These are phyloP conservation scores for Caenorhabditis briggsae DNA, from an alignment of 1,140 invertebrate species.

Conservation along the genomic window DNA sequence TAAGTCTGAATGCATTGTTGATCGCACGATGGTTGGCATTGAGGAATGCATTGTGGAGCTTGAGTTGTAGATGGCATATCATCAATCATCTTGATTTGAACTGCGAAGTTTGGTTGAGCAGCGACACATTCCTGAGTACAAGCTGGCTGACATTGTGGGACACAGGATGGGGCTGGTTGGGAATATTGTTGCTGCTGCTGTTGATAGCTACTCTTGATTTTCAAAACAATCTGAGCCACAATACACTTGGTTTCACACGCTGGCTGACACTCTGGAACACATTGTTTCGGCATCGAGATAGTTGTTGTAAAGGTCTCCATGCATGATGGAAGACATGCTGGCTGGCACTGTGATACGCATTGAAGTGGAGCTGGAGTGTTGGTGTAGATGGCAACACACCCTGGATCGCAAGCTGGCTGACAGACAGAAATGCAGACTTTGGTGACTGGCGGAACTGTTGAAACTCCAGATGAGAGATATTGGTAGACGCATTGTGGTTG, in stretches of 20 bases:
- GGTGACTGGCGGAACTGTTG: conserved; percentile 37
- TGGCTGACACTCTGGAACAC: conserved; percentile 57
- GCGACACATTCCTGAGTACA: conserved; percentile 37
- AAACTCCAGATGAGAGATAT: conserved; percentile 18
- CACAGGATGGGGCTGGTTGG: conserved; percentile 1
- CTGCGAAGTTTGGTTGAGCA: conserved; percentile 46
- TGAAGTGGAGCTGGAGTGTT: conserved; percentile 39
- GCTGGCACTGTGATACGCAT: conserved; percentile 45
- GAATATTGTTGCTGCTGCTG: conserved; percentile 18
- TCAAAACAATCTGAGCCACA: conserved; percentile 27
- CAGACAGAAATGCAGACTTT: conserved; percentile 35
- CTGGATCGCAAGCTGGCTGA: conserved; percentile 48
- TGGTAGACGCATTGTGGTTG: conserved; percentile 54
- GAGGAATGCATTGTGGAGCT: conserved; percentile 51
- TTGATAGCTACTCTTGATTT: conserved; percentile 46
- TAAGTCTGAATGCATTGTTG: conserved; percentile 36
- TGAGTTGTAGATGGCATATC: neutral
- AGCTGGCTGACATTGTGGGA: conserved; percentile 30
- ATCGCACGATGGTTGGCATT: conserved; percentile 43
- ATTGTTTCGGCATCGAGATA: conserved; percentile 21
- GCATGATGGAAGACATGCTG: conserved; percentile 59
- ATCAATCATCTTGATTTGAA: conserved; percentile 52
- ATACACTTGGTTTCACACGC: conserved; percentile 51
- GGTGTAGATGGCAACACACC: conserved; percentile 26
- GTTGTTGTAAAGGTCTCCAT: conserved; percentile 41